Percentiles rank a stretch among this genome's conserved stretches.
Conservation (phyloP, 2,113 vertebrate genomes). For the Anguilla japonica region DNA sequence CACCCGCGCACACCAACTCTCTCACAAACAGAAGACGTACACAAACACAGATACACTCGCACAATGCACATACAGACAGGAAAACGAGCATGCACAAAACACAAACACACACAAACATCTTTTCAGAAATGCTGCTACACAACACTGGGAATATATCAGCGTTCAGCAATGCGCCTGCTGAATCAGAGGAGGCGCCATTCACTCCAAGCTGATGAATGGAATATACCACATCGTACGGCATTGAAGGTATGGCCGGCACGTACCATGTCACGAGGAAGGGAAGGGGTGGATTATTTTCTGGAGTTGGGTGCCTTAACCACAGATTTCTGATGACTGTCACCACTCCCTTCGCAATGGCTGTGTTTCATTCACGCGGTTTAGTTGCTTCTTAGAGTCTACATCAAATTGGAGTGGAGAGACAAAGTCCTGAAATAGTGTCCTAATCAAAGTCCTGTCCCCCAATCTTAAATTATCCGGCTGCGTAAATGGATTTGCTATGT, state of each 20-base stretch:
- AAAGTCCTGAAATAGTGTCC: no score
- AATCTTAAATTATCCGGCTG: no score
- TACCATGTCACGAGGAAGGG: background rate
- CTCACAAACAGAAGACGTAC: background rate
- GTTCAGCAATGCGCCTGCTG: background rate
- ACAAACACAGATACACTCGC: background rate
- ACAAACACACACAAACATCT: background rate
- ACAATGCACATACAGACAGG: background rate
- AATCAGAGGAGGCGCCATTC: background rate
- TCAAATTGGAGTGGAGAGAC: no score
- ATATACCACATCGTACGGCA: background rate
- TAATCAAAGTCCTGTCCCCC: no score
- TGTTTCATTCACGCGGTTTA: no score
- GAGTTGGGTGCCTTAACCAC: background rate
- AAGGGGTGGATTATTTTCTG: background rate
- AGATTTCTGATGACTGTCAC: no score
- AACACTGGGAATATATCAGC: background rate
- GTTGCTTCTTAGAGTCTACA: no score
- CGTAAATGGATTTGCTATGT: no score
- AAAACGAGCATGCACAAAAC: background rate
- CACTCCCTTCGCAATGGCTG: no score
- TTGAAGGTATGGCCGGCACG: background rate
- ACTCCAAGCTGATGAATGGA: background rate
- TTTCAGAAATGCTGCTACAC: background rate
- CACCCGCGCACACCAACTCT: background rate